Base-by-base conservation (phyloP, 1,140 invertebrate genomes). In the Chionoecetes opilio region DNA sequence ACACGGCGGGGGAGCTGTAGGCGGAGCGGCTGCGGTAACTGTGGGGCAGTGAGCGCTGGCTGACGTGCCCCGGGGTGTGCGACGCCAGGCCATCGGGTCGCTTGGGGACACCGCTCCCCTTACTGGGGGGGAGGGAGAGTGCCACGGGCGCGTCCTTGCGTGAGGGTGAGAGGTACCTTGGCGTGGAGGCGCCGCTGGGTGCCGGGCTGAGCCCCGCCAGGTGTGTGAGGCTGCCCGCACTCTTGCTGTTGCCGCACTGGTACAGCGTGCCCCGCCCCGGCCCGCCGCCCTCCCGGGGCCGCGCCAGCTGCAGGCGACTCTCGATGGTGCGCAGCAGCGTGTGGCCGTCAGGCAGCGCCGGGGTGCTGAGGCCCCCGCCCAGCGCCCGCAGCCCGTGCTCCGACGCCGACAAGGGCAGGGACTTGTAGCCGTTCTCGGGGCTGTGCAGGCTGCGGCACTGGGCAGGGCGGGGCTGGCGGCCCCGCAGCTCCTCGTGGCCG, bases 351-450 rank as follows among this genome's bases (percentile, higher is more conserved):
- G 95, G 94, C 87, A 96, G 75, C 26, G 91, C 53, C 31, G 95
- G 92, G n/a, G 94, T 93, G 84, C 85, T 95, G 37, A 87, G 85
- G 37, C 91, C 94, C n/a, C 91, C 93, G 2, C 38, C 53, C 34
- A 92, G 95, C 46, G 82, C 82, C 21, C 94, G 94, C 31, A 94
- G 89, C 3, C 88, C 93, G 93, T 96, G 89, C 53, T 96, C 93
- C n/a, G 94, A 95, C 63, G 82, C 90, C 5, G 94, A 94, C 0
- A 94, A 91, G 2, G 96, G 96, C 26, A 95, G 89, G 8, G 96
- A 94, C 93, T 96, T 96, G 91, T 96, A 96, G 32, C 94, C 94
- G 41, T 89, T 95, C 41, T 96, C 96, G n/a, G 96, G 96, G 85
- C 96, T 96, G 82, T 95, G 93, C 29, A 93, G 53, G 46, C 94